Percentiles rank a stretch among this genome's conserved stretches.
These are phyloP conservation scores for Rhabdomys pumilio DNA, from an alignment of 2,797 vertebrate genomes.

Conservation along the genomic window DNA sequence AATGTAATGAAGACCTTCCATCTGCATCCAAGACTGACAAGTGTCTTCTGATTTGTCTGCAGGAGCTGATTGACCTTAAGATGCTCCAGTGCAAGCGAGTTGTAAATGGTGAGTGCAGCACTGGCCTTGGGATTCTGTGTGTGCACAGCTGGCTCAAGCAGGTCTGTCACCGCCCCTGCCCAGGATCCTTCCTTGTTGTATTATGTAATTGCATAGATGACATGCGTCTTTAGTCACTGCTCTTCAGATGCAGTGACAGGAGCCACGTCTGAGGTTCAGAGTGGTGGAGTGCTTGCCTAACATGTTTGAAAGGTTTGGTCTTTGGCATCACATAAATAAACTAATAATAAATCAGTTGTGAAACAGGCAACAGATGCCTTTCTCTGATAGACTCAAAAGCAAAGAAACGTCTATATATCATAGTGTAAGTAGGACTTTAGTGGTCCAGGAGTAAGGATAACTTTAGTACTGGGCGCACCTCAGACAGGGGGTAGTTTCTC, in stretches of 20 bases:
- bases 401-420: not conserved
- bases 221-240: not conserved
- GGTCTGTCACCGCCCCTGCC: not conserved
- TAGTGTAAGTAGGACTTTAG: not conserved
- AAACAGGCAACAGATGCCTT: conserved; percentile 22
- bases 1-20: not conserved
- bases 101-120: conserved; percentile 92
- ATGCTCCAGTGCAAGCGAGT: conserved; percentile 96
- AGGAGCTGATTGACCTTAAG: conserved; percentile 98
- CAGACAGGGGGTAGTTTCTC: not conserved
- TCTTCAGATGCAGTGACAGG: conserved; percentile 33
- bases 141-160: not conserved
- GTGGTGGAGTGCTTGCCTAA: not conserved
- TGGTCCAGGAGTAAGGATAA: not conserved
- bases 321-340: not conserved
- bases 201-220: conserved; percentile 10
- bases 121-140: not conserved
- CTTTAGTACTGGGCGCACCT: not conserved
- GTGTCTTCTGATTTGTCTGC: conserved; percentile 62
- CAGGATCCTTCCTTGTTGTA: conserved; percentile 8
- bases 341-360: not conserved
- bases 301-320: not conserved
- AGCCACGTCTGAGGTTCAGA: not conserved
- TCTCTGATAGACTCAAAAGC: conserved; percentile 26
- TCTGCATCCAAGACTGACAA: conserved; percentile 13